Evolutionary conservation across 1,140 invertebrate species (phyloP).

Genomic region (Platorchestia sp.): DNA sequence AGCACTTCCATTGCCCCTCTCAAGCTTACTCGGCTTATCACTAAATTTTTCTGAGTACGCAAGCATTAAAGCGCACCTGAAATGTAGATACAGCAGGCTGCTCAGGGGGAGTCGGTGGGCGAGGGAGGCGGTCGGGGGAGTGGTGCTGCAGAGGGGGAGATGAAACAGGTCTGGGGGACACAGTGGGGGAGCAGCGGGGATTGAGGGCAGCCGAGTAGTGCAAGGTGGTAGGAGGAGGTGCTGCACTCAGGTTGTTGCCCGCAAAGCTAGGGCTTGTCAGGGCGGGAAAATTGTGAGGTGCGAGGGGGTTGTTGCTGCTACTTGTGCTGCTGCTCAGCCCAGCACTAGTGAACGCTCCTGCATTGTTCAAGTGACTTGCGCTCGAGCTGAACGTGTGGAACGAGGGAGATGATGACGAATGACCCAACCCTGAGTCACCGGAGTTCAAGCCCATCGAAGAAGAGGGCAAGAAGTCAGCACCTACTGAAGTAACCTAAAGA

Average conservation of each 20-base stretch:
- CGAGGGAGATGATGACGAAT: conserved; percentile 67
- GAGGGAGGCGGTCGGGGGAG: background rate
- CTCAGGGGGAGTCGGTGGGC: background rate
- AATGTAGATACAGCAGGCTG: conserved; percentile 13
- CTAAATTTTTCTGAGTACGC: too few species aligned
- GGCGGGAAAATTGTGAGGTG: conserved; percentile 59
- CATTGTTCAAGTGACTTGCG: background rate
- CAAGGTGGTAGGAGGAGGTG: conserved; percentile 14
- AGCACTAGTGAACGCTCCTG: conserved; percentile 27
- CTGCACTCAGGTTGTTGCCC: background rate
- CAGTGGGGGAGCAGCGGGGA: conserved; percentile 22
- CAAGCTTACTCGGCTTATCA: too few species aligned
- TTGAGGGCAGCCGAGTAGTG: conserved; percentile 58
- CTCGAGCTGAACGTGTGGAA: conserved; percentile 64
- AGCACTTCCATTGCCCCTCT: too few species aligned
- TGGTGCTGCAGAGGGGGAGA: conserved; percentile 17
- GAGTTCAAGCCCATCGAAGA: conserved; percentile 59
- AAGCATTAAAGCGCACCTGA: background rate
- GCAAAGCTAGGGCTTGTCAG: conserved; percentile 18
- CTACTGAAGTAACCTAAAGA: conserved; percentile 38
- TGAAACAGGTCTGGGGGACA: conserved; percentile 58
- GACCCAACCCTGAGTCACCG: conserved; percentile 59
- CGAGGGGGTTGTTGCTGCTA: conserved; percentile 57
- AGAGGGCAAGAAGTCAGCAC: conserved; percentile 59
- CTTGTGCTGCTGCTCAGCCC: conserved; percentile 59